Evolutionary conservation across 2,888 invertebrate species (phyloP).

Genomic region (Prosapia bicincta): DNA sequence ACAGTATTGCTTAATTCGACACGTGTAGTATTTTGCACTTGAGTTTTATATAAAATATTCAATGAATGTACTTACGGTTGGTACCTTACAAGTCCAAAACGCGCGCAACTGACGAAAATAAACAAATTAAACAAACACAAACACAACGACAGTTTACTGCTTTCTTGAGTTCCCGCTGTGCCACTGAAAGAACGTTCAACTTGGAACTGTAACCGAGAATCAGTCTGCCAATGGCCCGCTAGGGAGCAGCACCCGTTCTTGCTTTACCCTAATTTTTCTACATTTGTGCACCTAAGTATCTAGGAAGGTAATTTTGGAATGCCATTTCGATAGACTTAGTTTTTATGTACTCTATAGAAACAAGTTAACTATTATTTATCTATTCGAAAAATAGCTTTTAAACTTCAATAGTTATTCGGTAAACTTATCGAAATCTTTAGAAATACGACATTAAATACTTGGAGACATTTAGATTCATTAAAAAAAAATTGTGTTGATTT

Average conservation of each 20-base stretch:
- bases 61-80: not conserved
- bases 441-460: too few species aligned
- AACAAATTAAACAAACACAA: not conserved
- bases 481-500: too few species aligned
- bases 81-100: not conserved
- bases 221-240: not conserved
- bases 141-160: not conserved
- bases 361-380: too few species aligned
- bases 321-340: too few species aligned
- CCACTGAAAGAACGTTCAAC: not conserved
- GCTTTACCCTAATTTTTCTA: not conserved
- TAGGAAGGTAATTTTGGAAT: too few species aligned
- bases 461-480: too few species aligned
- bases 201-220: not conserved
- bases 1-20: not conserved
- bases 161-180: not conserved
- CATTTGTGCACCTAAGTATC: not conserved
- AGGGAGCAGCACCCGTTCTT: not conserved
- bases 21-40: not conserved
- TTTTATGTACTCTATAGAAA: too few species aligned
- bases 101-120: not conserved
- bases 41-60: too few species aligned
- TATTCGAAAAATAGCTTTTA: too few species aligned
- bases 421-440: too few species aligned
- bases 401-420: too few species aligned